phyloP scores from a whole-genome alignment of 2,888 invertebrate genomes.

The Carpatolechia fugitivella region DNA sequence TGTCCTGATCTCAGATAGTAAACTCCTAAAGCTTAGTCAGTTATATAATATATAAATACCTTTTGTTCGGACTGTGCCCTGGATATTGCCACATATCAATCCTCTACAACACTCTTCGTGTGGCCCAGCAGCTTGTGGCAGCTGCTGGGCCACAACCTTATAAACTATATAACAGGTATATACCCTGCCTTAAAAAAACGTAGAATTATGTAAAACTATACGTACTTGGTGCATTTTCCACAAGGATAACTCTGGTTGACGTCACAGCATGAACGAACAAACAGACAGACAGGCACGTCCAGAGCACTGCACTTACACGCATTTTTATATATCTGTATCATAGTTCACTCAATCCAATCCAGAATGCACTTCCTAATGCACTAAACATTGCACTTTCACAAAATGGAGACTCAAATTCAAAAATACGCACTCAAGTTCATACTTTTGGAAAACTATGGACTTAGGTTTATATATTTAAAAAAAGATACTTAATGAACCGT shows the following conservation, averaged over 20 bases:
- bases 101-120: too few relatives aligned
- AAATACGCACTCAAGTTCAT: not conserved
- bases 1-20: too few relatives aligned
- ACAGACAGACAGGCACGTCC: slow-evolving; percentile 39
- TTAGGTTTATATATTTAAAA: not conserved
- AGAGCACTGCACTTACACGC: slow-evolving; percentile 50
- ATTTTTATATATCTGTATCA: slow-evolving; percentile 55
- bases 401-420: slow-evolving; percentile 10
- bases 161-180: too few relatives aligned
- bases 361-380: slow-evolving; percentile 27
- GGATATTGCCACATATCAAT: too few relatives aligned
- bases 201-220: too few relatives aligned
- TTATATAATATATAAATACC: too few relatives aligned
- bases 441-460: not conserved
- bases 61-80: too few relatives aligned
- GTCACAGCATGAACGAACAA: slow-evolving; percentile 43
- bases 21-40: too few relatives aligned
- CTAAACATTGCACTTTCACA: slow-evolving; percentile 21
- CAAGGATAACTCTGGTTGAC: slow-evolving; percentile 65
- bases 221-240: slow-evolving; percentile 74
- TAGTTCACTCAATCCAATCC: slow-evolving; percentile 38
- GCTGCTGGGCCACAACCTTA: too few relatives aligned
- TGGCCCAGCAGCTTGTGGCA: too few relatives aligned
- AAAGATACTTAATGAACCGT: not conserved
- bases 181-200: too few relatives aligned